Evolutionary conservation across 2,113 vertebrate species (phyloP).

Genomic region (Phasianus colchicus): DNA sequence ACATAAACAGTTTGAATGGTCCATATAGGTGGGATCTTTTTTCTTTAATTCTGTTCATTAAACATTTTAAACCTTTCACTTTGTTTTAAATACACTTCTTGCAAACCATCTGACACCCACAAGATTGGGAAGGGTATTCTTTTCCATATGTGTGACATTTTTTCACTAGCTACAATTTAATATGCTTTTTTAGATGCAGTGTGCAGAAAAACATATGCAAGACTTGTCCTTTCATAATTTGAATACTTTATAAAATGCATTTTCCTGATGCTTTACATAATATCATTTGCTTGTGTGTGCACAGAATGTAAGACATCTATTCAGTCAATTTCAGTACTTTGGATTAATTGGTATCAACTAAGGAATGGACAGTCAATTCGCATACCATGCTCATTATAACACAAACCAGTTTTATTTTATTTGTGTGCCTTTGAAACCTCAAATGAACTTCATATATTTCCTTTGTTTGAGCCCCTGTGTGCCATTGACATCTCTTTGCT

Average conservation of each 20-base stretch:
- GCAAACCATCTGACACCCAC: neutral
- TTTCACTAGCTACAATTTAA: neutral
- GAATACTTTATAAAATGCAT: neutral
- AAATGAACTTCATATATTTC: neutral
- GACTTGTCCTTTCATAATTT: neutral
- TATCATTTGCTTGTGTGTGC: neutral
- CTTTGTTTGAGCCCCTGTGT: neutral
- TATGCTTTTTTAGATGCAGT: neutral
- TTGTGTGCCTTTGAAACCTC: neutral
- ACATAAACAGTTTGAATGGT: slow-evolving; percentile 33
- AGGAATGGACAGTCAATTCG: neutral
- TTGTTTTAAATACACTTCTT: neutral
- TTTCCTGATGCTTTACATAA: neutral
- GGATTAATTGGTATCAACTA: neutral
- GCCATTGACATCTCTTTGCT: neutral
- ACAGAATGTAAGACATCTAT: neutral
- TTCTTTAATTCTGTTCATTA: neutral
- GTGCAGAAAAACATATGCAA: neutral
- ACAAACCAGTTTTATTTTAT: neutral
- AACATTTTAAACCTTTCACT: neutral
- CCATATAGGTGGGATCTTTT: slow-evolving; percentile 65
- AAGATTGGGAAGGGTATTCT: neutral
- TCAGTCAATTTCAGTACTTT: neutral
- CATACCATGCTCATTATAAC: neutral
- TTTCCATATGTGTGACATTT: neutral